phyloP scores from a whole-genome alignment of 2,888 invertebrate genomes.

The Euplexia lucipara region DNA sequence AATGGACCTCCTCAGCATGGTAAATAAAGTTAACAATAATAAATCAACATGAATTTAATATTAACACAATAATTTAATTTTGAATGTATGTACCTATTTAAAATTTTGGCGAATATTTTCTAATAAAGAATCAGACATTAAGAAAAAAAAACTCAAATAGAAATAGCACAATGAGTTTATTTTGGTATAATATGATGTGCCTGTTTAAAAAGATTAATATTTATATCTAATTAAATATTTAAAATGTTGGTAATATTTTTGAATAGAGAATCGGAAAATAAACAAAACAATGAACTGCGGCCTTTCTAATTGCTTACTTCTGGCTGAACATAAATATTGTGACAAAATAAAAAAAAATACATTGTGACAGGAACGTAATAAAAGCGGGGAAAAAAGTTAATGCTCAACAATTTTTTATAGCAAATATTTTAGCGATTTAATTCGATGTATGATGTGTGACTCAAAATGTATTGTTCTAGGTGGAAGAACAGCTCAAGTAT shows the following conservation, averaged over 20 bases:
- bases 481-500: slow-evolving; percentile 95
- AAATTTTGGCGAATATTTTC: neutral
- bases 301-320: neutral
- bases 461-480: slow-evolving; percentile 66
- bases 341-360: neutral
- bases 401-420: neutral
- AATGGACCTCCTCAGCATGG: slow-evolving; percentile 84
- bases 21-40: slow-evolving; percentile 62
- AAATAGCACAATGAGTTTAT: too few species aligned
- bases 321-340: neutral
- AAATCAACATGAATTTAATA: neutral
- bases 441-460: neutral
- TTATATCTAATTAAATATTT: too few species aligned
- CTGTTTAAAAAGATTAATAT: too few species aligned
- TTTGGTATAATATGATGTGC: too few species aligned
- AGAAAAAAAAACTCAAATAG: too few species aligned
- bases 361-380: too few species aligned
- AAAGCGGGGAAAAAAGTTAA: neutral
- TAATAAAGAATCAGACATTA: neutral
- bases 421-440: neutral
- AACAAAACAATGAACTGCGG: too few species aligned
- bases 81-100: too few species aligned
- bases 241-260: neutral
- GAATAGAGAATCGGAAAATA: neutral
- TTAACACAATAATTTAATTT: too few species aligned